These are phyloP conservation scores for Chrysomela aeneicollis DNA, from an alignment of 2,888 invertebrate genomes.

Conservation along the genomic window DNA sequence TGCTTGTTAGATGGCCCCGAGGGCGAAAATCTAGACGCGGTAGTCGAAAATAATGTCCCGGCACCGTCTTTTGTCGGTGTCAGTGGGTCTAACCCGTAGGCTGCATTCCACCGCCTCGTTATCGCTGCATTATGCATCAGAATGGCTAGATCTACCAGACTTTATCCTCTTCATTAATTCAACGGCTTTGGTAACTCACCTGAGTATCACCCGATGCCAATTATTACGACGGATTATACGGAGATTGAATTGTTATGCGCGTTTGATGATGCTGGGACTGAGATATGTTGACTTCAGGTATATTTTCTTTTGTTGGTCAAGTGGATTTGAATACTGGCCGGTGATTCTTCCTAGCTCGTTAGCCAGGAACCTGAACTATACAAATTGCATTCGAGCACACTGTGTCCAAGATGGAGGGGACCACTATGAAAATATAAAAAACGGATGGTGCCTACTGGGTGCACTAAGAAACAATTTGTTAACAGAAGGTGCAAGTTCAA, in stretches of 20 bases:
- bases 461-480: too few relatives aligned
- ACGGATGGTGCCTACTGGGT: too few relatives aligned
- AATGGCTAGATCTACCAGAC: conserved; percentile 33
- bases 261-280: conserved; percentile 18
- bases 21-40: neutral
- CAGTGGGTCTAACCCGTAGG: conserved; percentile 32
- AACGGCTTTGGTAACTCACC: conserved; percentile 21
- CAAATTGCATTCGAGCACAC: too few relatives aligned
- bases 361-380: neutral
- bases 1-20: neutral
- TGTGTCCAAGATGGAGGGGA: too few relatives aligned
- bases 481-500: too few relatives aligned
- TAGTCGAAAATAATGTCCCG: neutral
- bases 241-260: conserved; percentile 31
- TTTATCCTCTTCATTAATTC: conserved; percentile 37
- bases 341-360: neutral
- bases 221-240: conserved; percentile 25
- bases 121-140: conserved; percentile 45
- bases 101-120: conserved; percentile 44
- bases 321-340: conserved; percentile 9
- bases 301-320: conserved; percentile 23
- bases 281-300: conserved; percentile 16
- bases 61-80: conserved; percentile 24
- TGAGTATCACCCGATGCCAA: conserved; percentile 24
- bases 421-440: too few relatives aligned